A percentile compares a stretch with the other conserved stretches of the same genome.
Conservation (phyloP, 2,797 vertebrate species). For the Chelon auratus region DNA sequence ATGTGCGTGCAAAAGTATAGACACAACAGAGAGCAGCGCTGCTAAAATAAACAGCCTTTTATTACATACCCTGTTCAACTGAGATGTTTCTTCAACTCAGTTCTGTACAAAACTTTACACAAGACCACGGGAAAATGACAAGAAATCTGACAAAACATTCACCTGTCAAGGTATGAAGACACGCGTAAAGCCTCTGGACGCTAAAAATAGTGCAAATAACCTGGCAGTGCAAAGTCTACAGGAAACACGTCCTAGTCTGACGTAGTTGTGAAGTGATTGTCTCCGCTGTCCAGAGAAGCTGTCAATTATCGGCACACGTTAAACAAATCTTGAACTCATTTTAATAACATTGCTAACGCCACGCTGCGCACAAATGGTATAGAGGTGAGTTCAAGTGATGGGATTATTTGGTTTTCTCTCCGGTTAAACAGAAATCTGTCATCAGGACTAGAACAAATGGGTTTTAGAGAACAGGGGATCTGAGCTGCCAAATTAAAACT, state of each 20-base stretch:
- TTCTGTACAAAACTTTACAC: slow-evolving; percentile 42
- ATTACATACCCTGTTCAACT: slow-evolving; percentile 62
- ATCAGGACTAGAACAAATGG: background rate
- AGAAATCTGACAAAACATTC: slow-evolving; percentile 59
- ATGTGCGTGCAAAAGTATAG: background rate
- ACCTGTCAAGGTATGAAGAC: slow-evolving; percentile 38
- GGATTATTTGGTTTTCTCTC: slow-evolving; percentile 7
- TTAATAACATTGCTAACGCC: background rate
- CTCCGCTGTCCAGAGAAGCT: slow-evolving; percentile 14
- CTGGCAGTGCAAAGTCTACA: slow-evolving; percentile 64
- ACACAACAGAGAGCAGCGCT: slow-evolving; percentile 25
- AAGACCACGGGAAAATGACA: slow-evolving; percentile 34
- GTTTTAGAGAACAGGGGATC: slow-evolving; percentile 10
- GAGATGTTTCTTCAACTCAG: slow-evolving; percentile 35
- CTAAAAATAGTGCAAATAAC: slow-evolving; percentile 78
- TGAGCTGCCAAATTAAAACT: slow-evolving; percentile 16
- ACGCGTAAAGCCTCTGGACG: slow-evolving; percentile 15
- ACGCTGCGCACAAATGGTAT: background rate
- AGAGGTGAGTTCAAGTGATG: background rate
- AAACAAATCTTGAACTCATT: background rate
- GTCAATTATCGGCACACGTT: background rate
- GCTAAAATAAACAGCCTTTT: slow-evolving; percentile 60
- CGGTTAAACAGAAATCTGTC: background rate
- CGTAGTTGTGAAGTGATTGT: slow-evolving; percentile 34
- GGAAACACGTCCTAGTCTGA: slow-evolving; percentile 30